phyloP scores from a whole-genome alignment of 2,113 vertebrate species.

The Chaetorhynchus papuensis region DNA sequence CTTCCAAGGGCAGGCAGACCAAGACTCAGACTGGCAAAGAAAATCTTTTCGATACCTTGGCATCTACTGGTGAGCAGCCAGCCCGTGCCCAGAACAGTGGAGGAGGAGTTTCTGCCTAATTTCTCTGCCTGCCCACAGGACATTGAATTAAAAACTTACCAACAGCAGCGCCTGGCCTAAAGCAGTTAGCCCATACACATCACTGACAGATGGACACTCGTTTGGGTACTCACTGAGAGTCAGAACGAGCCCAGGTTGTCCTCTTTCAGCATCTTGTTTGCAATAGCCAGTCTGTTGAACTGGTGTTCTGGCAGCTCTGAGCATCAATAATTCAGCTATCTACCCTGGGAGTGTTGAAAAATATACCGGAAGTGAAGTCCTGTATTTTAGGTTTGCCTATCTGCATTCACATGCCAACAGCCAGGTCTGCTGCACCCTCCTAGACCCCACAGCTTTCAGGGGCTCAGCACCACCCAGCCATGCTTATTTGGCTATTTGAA shows the following conservation, averaged over 20 bases:
- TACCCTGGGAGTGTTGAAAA: neutral
- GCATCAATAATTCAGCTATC: neutral
- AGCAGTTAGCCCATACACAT: neutral
- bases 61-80: neutral
- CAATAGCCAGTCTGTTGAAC: neutral
- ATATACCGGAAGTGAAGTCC: neutral
- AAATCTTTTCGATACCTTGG: neutral
- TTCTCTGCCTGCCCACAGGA: neutral
- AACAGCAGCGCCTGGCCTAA: neutral
- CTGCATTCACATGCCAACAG: neutral
- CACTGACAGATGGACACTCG: neutral
- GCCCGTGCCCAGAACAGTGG: rapidly evolving
- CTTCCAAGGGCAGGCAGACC: neutral
- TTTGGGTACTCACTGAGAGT: neutral
- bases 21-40: neutral
- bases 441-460: neutral
- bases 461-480: neutral
- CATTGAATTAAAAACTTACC: neutral
- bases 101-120: neutral
- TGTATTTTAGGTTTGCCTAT: neutral
- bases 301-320: neutral
- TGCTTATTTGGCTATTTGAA: neutral
- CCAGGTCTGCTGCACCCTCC: neutral
- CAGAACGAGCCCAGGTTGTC: neutral
- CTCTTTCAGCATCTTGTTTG: neutral